Conservation (phyloP, 2,888 invertebrate genomes). For the Norana najaformis region DNA sequence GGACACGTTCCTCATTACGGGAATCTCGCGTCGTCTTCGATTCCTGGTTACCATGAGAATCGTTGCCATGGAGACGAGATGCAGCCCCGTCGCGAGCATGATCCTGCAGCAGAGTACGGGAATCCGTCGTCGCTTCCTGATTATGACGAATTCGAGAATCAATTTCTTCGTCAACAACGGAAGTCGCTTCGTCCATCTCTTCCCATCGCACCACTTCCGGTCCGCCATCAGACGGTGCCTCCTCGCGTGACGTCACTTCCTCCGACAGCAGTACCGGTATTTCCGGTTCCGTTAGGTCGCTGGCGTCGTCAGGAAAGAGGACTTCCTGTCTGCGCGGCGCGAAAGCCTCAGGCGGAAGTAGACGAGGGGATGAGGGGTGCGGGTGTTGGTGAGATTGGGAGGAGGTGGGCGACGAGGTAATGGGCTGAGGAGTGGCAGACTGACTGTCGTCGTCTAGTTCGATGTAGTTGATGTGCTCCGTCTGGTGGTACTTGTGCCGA, state of each 20-base stretch:
- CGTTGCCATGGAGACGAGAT: neutral
- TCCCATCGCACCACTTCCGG: neutral
- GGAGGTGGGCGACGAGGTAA: neutral
- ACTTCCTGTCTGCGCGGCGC: conserved; percentile 8
- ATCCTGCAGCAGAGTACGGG: neutral
- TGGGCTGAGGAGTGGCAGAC: neutral
- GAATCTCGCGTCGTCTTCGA: neutral
- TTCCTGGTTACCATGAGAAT: neutral
- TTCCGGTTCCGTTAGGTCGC: conserved; percentile 18
- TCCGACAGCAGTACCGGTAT: conserved; percentile 4
- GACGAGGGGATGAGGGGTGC: neutral
- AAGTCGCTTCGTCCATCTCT: neutral
- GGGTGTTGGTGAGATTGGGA: neutral
- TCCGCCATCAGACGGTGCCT: neutral
- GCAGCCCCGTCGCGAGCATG: neutral
- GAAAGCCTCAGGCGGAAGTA: conserved; percentile 4
- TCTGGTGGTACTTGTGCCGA: neutral
- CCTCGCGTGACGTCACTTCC: conserved; percentile 14
- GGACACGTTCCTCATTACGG: too few relatives aligned
- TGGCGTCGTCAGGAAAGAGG: neutral
- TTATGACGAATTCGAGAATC: neutral
- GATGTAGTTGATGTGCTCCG: conserved; percentile 21
- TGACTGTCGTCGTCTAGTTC: neutral
- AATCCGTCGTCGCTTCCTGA: neutral
- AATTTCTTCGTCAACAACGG: neutral